A percentile compares a stretch with the other conserved stretches of the same genome.
Conservation (phyloP, 64 coral and sea anemone species). For the Porites lutea region DNA sequence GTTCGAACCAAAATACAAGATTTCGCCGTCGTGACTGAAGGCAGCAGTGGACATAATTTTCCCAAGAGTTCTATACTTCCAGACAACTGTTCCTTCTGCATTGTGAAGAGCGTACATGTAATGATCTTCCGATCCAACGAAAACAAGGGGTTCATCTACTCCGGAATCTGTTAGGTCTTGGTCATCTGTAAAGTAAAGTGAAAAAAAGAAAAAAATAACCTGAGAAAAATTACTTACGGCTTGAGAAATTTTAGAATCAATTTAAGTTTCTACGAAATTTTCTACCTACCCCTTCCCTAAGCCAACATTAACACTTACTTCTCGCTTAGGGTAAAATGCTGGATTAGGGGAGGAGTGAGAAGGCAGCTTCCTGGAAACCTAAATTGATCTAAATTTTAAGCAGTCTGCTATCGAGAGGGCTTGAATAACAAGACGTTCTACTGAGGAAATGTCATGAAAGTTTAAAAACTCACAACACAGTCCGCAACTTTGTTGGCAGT, state of each 20-base stretch:
- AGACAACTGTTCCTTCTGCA: constrained; percentile 49
- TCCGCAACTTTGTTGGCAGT: constrained; percentile 86
- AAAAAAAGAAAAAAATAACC: neutral
- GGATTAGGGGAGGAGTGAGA: too few relatives aligned
- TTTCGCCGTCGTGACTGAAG: constrained; percentile 74
- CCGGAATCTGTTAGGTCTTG: neutral
- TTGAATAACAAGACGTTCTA: neutral
- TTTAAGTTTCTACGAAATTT: too few relatives aligned
- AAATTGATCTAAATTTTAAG: too few relatives aligned
- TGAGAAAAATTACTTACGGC: too few relatives aligned
- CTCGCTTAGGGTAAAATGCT: too few relatives aligned
- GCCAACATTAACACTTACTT: too few relatives aligned
- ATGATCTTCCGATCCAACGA: constrained; percentile 86
- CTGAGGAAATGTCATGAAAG: neutral
- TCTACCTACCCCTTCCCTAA: too few relatives aligned
- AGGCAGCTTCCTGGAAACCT: too few relatives aligned
- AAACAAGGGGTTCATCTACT: constrained; percentile 27
- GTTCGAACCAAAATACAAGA: constrained; percentile 79
- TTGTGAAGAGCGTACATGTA: constrained; percentile 80
- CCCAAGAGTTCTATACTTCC: constrained; percentile 82
- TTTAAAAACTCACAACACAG: constrained; percentile 65
- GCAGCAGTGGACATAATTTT: constrained; percentile 84
- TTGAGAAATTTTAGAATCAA: too few relatives aligned
- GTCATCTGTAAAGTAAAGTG: constrained; percentile 19
- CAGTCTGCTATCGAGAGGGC: too few relatives aligned